Base-by-base conservation (phyloP, 2,113 vertebrate species). In the Crotalus tigris region DNA sequence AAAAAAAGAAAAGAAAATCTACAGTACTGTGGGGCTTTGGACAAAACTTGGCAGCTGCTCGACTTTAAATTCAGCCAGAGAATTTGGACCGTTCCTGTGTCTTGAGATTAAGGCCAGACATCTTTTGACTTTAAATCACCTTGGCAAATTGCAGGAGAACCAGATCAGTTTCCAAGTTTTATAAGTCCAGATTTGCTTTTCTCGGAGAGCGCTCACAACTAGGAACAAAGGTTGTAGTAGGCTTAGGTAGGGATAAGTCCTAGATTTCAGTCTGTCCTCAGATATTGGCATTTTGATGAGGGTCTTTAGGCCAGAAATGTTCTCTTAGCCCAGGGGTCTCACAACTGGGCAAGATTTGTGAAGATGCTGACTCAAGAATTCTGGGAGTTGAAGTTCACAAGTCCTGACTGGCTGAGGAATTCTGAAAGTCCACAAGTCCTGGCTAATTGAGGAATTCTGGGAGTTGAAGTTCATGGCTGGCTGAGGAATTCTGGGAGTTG, bases 21-120 rank as follows among this genome's bases (percentile, higher is more conserved):
- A 51, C 49, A 29, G 26, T 29, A 29, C 29, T 64, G 61, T 64
- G 61, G 3, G 26, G 21, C 15, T 95, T 96, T 94, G 89, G 81
- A 33, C 58, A 46, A 54, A 24, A 93, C 24, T n/a, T 24, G 90
- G 6, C 90, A 46, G 58, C 39, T 13, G 86, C 87, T 96, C 91
- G 4, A n/a, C 58, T 94, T 89, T 90, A 85, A 39, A 21, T 64
- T 53, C 95, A 64, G 85, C 91, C 81, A 49, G 10, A 26, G 61
- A 13, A 49, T 57, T 11, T 24, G 5, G 29, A 85, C 94, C 87
- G 3, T 92, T 87, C 93, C 90, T 0, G 1, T 5, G 2, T 94
- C 89, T 91, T n/a, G 21, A 29, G 86, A 55, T 4, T 3, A 75
- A 81, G 54, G 10, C 24, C 24, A 26, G 6, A 24, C 61, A 8